phyloP scores from a whole-genome alignment of 2,888 invertebrate species.

The Platerodrilus igneus region DNA sequence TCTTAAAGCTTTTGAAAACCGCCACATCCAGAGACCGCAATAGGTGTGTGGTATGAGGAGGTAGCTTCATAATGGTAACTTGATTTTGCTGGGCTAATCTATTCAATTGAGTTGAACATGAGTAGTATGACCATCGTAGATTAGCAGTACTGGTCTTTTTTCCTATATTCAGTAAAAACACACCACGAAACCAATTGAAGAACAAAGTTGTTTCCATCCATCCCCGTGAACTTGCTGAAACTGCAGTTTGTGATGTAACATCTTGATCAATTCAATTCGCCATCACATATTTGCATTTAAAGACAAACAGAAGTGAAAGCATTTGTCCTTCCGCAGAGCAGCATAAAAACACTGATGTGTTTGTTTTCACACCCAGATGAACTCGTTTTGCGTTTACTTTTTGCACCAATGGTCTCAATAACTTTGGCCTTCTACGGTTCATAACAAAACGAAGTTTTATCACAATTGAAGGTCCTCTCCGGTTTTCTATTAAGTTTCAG shows the following conservation, averaged over 20 bases:
- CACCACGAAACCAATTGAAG: no score
- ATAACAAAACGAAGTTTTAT: slow-evolving; percentile 21
- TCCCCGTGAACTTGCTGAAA: slow-evolving; percentile 34
- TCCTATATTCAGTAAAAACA: no score
- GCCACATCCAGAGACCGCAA: slow-evolving; percentile 20
- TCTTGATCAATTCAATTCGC: slow-evolving; percentile 30
- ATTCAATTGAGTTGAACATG: no score
- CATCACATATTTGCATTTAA: slow-evolving; percentile 21
- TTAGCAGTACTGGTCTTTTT: no score
- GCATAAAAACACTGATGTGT: no score
- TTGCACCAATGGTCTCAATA: slow-evolving; percentile 6
- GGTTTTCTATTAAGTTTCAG: slow-evolving; percentile 18
- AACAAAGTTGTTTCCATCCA: no score
- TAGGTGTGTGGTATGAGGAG: slow-evolving; percentile 17
- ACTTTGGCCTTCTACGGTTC: slow-evolving; percentile 22
- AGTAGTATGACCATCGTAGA: no score
- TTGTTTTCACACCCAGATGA: slow-evolving; percentile 31
- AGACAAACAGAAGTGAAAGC: neutral
- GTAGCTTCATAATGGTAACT: no score
- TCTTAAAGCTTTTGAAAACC: no score
- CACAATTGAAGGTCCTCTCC: slow-evolving; percentile 17
- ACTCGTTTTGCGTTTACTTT: slow-evolving; percentile 9
- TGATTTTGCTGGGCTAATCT: no score
- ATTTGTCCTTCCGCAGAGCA: neutral
- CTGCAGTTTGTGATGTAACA: slow-evolving; percentile 27